phyloP scores from a whole-genome alignment of 2,113 vertebrate species.

The Brevimyrus niger region DNA sequence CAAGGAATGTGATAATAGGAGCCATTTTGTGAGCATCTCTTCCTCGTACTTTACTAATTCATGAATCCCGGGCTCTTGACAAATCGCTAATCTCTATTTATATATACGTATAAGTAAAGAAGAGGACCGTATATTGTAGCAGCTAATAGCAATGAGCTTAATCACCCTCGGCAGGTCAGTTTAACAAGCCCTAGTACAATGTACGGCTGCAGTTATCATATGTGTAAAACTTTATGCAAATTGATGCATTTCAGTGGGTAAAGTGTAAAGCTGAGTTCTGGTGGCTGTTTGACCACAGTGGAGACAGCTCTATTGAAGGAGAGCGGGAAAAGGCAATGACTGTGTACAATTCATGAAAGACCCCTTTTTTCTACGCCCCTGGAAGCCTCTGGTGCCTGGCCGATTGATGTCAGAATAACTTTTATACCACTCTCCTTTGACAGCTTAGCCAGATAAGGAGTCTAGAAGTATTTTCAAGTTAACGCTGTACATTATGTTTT shows the following conservation, averaged over 20 bases:
- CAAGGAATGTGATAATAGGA: neutral
- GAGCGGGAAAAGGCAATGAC: neutral
- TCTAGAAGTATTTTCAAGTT: neutral
- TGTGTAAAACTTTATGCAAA: neutral
- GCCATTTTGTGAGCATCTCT: neutral
- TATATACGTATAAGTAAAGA: neutral
- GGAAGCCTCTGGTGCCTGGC: neutral
- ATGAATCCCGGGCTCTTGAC: neutral
- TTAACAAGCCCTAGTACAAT: neutral
- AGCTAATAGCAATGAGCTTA: neutral
- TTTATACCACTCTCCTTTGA: neutral
- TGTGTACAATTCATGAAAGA: neutral
- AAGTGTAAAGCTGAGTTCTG: neutral
- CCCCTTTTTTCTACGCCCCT: neutral
- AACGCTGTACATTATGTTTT: neutral
- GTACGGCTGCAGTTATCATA: neutral
- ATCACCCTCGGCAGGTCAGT: neutral
- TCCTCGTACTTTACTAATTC: neutral
- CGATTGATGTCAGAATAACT: neutral
- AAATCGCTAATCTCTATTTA: neutral
- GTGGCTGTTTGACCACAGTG: neutral
- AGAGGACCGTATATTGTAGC: neutral
- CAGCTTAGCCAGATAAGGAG: neutral
- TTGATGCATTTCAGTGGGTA: neutral
- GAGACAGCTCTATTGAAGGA: neutral